These are phyloP conservation scores for Sebastes matsubarae DNA, from an alignment of 2,797 vertebrate species.

Conservation along the genomic window DNA sequence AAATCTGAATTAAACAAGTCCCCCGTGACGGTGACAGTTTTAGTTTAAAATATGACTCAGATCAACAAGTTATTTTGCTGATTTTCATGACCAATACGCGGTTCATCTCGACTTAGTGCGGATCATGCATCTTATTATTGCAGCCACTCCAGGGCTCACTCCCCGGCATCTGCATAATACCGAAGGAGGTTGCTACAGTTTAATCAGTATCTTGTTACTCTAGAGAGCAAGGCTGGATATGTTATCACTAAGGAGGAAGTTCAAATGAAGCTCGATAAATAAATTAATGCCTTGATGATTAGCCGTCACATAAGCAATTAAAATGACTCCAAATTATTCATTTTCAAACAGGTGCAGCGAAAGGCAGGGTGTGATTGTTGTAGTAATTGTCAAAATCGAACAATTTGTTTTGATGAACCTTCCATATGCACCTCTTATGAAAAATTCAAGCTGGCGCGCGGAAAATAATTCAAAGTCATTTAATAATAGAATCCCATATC, in stretches of 20 bases:
- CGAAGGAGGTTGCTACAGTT: constrained; percentile 82
- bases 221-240: constrained; percentile 82
- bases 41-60: constrained; percentile 30
- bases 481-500: constrained; percentile 69
- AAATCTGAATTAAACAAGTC: constrained; percentile 35
- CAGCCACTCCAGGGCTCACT: constrained; percentile 74
- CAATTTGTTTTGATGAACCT: constrained; percentile 82
- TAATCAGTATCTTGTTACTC: constrained; percentile 84
- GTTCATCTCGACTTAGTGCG: constrained; percentile 65
- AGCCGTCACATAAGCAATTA: constrained; percentile 86
- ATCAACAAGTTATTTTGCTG: constrained; percentile 68
- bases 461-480: constrained; percentile 73
- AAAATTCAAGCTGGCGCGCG: constrained; percentile 67
- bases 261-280: constrained; percentile 85
- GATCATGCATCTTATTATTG: constrained; percentile 79
- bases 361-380: constrained; percentile 75
- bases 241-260: constrained; percentile 85
- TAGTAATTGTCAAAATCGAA: constrained; percentile 81
- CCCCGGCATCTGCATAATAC: constrained; percentile 80
- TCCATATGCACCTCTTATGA: constrained; percentile 73
- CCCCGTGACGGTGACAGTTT: constrained; percentile 20
- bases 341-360: constrained; percentile 80
- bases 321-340: constrained; percentile 84
- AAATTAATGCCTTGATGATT: constrained; percentile 85
- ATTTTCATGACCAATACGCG: constrained; percentile 51